Evolutionary conservation across 2,888 invertebrate species (phyloP).

Genomic region (Tachina grossa): DNA sequence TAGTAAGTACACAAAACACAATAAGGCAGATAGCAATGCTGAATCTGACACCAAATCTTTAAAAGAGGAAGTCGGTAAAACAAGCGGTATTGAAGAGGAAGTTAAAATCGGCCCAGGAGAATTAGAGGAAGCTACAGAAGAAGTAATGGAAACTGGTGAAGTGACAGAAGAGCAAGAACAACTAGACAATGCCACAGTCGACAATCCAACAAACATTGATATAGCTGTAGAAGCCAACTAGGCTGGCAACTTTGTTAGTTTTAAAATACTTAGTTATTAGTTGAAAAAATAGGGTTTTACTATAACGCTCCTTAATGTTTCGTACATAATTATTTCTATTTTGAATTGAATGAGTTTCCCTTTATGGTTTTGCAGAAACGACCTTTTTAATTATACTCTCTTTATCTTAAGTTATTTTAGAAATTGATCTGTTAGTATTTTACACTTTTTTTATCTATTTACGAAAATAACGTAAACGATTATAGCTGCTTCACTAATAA

Average conservation of each 20-base stretch:
- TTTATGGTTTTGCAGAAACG: background rate
- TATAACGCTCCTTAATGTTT: constrained; percentile 5
- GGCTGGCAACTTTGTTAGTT: constrained; percentile 46
- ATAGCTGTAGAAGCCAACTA: constrained; percentile 65
- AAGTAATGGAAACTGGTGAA: constrained; percentile 42
- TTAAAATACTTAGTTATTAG: constrained; percentile 65
- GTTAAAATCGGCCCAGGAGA: constrained; percentile 3
- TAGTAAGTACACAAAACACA: constrained; percentile 67
- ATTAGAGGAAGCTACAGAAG: constrained; percentile 29
- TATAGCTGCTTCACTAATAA: background rate
- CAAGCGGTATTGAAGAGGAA: constrained; percentile 45
- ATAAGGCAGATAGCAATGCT: constrained; percentile 25
- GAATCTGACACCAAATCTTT: constrained; percentile 58
- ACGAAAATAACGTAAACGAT: constrained; percentile 30
- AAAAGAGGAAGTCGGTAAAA: constrained; percentile 63
- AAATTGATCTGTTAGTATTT: constrained; percentile 29
- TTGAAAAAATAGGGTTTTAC: constrained; percentile 55
- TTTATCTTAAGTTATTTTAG: constrained; percentile 31
- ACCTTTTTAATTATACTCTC: background rate
- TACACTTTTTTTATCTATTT: constrained; percentile 27
- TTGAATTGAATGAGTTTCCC: constrained; percentile 7
- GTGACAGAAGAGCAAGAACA: constrained; percentile 27
- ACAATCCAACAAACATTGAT: constrained; percentile 50
- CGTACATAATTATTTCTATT: background rate
- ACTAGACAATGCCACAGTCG: constrained; percentile 38